Evolutionary conservation across 2,113 vertebrate species (phyloP).

Genomic region (Caranx melampygus): DNA sequence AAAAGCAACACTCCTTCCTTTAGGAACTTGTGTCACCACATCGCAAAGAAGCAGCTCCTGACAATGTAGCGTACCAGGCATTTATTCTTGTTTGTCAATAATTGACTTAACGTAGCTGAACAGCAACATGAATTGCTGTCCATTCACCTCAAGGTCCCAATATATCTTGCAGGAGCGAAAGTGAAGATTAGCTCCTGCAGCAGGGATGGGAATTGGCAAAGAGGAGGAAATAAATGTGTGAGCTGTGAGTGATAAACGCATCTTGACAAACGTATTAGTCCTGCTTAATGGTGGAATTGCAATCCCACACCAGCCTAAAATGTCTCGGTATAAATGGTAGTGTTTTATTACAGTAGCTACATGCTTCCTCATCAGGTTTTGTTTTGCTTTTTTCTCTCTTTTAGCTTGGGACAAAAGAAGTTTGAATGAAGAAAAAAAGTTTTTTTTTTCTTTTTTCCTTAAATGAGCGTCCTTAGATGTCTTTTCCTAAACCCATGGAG

Average conservation of each 20-base stretch:
- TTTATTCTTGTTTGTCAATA: slow-evolving; percentile 47
- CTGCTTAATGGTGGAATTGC: slow-evolving; percentile 35
- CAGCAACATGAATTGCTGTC: slow-evolving; percentile 58
- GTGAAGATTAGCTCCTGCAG: slow-evolving; percentile 49
- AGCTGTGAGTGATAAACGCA: slow-evolving; percentile 44
- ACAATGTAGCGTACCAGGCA: not conserved
- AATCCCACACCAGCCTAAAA: slow-evolving; percentile 12
- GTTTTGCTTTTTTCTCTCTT: not conserved
- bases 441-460: not conserved
- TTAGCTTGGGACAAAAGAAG: not conserved
- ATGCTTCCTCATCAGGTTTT: not conserved
- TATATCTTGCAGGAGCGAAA: slow-evolving; percentile 49
- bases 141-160: slow-evolving; percentile 52
- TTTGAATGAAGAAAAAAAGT: slow-evolving; percentile 7
- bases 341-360: not conserved
- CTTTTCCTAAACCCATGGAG: slow-evolving; percentile 7
- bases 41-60: slow-evolving; percentile 34
- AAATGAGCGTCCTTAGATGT: slow-evolving; percentile 8
- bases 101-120: slow-evolving; percentile 68
- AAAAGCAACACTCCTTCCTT: slow-evolving; percentile 42
- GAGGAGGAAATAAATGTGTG: slow-evolving; percentile 38
- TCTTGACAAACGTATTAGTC: slow-evolving; percentile 35
- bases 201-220: slow-evolving; percentile 44
- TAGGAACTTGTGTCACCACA: slow-evolving; percentile 33
- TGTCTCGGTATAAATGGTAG: not conserved